Conservation (phyloP, 92 coral and sea anemone species). For the Blastomussa wellsi region DNA sequence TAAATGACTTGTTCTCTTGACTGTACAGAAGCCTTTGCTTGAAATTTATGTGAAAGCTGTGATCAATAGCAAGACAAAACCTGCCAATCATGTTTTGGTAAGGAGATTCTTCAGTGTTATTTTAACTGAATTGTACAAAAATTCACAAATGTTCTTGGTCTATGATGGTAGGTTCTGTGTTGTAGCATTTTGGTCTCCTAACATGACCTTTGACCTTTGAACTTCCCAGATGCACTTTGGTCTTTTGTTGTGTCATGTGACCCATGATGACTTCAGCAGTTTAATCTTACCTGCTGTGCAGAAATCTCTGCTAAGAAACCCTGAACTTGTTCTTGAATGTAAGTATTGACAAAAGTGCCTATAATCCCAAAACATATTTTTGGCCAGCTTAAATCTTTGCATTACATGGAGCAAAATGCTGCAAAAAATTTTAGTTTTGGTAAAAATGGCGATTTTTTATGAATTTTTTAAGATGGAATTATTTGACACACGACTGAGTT, state of each 20-base stretch:
- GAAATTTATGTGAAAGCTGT: slow-evolving; percentile 83
- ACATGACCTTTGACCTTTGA: neutral
- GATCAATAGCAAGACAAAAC: slow-evolving; percentile 72
- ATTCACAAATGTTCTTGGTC: neutral
- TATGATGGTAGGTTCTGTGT: neutral
- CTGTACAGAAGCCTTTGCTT: slow-evolving; percentile 70
- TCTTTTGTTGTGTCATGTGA: slow-evolving; percentile 70
- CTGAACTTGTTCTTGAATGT: slow-evolving; percentile 94
- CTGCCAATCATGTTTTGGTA: slow-evolving; percentile 70
- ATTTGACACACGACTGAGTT: too few species aligned
- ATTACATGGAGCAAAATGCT: too few species aligned
- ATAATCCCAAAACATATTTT: too few species aligned
- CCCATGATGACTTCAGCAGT: slow-evolving; percentile 84
- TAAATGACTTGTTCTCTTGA: neutral
- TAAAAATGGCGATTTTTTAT: too few species aligned
- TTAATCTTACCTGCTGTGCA: slow-evolving; percentile 75
- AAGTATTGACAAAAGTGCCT: slow-evolving; percentile 21
- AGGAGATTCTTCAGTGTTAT: neutral
- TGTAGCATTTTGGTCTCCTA: neutral
- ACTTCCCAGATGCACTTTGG: slow-evolving; percentile 67
- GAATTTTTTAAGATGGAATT: too few species aligned
- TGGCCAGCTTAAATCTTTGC: too few species aligned
- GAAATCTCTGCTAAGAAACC: slow-evolving; percentile 87
- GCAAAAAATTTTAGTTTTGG: too few species aligned
- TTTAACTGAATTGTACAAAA: neutral